Percentiles rank a stretch among this genome's conserved stretches.
Conservation (phyloP, 2,797 vertebrate genomes). For the Squalus acanthias region DNA sequence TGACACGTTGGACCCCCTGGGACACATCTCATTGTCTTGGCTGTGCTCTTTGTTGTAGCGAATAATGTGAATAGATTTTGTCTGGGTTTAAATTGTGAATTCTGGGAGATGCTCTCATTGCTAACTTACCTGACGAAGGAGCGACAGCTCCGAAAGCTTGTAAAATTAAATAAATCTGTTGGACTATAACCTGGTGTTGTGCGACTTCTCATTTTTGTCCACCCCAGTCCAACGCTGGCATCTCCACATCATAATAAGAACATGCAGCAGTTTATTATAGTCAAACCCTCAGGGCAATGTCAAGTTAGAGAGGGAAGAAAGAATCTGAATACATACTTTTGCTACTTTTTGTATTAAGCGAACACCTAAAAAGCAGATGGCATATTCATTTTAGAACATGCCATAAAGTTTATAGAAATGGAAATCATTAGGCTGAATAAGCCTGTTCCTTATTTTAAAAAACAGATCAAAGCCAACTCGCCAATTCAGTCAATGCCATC, state of each 20-base stretch:
- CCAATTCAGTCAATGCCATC: background rate
- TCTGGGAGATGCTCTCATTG: too few species aligned
- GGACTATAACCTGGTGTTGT: too few species aligned
- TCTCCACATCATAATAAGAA: background rate
- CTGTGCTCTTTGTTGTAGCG: too few species aligned
- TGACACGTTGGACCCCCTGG: too few species aligned
- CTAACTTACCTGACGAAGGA: too few species aligned
- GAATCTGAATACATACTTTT: background rate
- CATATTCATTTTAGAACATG: background rate
- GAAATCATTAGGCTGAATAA: background rate
- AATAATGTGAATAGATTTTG: too few species aligned
- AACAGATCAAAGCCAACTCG: background rate
- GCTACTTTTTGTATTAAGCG: background rate
- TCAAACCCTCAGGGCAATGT: background rate
- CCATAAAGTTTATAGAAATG: background rate
- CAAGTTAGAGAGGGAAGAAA: background rate
- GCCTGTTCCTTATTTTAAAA: background rate
- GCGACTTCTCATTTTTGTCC: too few species aligned
- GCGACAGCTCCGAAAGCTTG: too few species aligned
- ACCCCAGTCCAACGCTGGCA: too few species aligned
- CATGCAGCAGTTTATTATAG: background rate
- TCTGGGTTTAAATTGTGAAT: too few species aligned
- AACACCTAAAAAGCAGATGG: background rate
- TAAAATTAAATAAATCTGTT: too few species aligned
- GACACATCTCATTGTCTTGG: too few species aligned